Base-by-base conservation (phyloP, 2,888 invertebrate species). In the Hirtodrosophila trivittata region DNA sequence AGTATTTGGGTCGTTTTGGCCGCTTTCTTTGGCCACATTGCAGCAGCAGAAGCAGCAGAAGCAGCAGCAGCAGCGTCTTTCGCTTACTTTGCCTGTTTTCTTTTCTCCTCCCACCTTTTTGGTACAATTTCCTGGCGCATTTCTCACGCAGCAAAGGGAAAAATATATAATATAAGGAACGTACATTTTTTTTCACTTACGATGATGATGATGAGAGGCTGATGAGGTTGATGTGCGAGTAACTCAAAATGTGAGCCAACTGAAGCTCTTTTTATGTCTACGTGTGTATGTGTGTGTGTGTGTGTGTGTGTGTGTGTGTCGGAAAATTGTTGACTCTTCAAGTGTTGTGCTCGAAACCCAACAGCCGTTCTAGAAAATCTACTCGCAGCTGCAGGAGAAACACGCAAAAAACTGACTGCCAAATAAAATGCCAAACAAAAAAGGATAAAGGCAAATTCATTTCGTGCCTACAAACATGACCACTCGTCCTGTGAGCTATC, bases 41-140 rank as follows among this genome's bases (percentile, higher is more conserved):
- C 64, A 38, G 38, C 32, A 41, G 21, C 41, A 21, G 8, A 55
- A 46, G 12, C 37, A 6, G 25, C 6, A 6, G 33, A 21, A 28
- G 16, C 18, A 37, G 38, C 32, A n/a, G 12, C 16, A 42, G 10
- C 6, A 4, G 32, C 30, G 41, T 37, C 56, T 50, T 74, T 46
- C 52, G 60, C 55, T 56, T 46, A 64, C 60, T 77, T 56, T 57
- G 37, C 35, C 54, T 43, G 62, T 51, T 58, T 67, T 63, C 46
- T 57, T 69, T 69, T 30, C 5, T 30, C 30, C 30, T 30, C 3
- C 18, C 73, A 66, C 72, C 69, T 69, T 68, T 50, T 82, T 71
- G 69, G 72, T 71, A 78, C 83, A 82, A 81, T 81, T 82, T 81
- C 75, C 83, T 85, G 73, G 62, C 71, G 57, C 65, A 78, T 82